These are phyloP conservation scores for Heliconius hermathena DNA, from an alignment of 1,140 invertebrate species.

Conservation along the genomic window DNA sequence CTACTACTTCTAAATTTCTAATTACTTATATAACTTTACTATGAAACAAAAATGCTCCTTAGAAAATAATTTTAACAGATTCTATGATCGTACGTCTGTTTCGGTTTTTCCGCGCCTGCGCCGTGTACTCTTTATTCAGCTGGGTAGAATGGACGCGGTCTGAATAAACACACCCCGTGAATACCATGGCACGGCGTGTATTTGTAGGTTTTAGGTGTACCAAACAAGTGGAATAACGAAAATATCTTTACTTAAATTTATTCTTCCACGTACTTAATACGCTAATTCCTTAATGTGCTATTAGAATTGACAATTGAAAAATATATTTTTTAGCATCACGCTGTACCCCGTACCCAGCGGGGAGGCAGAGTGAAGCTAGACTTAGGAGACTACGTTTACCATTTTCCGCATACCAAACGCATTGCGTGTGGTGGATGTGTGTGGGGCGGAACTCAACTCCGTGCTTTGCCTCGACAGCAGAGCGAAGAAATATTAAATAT, in stretches of 20 bases:
- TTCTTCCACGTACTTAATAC: too few species aligned
- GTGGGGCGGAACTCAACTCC: too few species aligned
- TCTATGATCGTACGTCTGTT: neutral
- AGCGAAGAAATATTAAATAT: too few species aligned
- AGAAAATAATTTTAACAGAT: neutral
- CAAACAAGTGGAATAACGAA: neutral
- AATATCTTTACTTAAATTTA: neutral
- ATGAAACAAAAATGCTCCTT: neutral
- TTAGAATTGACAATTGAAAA: too few species aligned
- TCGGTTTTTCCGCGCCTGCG: constrained; percentile 32
- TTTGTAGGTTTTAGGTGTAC: neutral
- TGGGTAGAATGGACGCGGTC: constrained; percentile 33
- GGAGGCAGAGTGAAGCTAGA: too few species aligned
- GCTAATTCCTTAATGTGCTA: too few species aligned
- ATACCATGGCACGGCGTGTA: neutral
- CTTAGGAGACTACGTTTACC: too few species aligned
- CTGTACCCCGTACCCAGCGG: too few species aligned
- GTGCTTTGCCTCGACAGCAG: too few species aligned
- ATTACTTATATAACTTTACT: neutral
- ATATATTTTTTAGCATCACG: too few species aligned
- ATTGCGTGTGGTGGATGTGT: too few species aligned
- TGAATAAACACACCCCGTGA: constrained; percentile 31
- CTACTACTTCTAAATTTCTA: neutral
- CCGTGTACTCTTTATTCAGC: constrained; percentile 35
- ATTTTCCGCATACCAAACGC: too few species aligned